Conservation (phyloP, 1,140 invertebrate genomes). For the Fopius arisanus region DNA sequence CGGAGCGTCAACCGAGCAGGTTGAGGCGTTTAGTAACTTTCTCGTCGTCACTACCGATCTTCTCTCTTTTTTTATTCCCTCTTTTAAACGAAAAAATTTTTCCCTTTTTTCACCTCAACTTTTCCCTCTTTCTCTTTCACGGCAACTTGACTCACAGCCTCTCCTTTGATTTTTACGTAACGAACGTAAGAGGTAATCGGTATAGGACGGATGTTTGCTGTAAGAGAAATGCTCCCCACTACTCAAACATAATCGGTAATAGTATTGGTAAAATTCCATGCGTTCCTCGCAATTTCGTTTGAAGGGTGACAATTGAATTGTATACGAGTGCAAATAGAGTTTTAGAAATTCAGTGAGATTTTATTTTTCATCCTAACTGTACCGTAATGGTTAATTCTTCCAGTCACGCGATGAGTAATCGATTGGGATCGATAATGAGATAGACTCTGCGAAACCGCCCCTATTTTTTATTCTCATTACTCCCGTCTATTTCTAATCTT, state of each 20-base stretch:
- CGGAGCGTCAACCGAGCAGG: slow-evolving; percentile 17
- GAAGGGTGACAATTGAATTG: not conserved
- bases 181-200: slow-evolving; percentile 21
- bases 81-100: not conserved
- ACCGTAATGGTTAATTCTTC: not conserved
- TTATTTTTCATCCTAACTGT: not conserved
- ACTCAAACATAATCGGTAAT: slow-evolving; percentile 14
- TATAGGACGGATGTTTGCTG: slow-evolving; percentile 25
- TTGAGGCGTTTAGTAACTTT: slow-evolving; percentile 35
- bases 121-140: slow-evolving; percentile 25
- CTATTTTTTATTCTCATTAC: not conserved
- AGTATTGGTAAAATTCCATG: slow-evolving; percentile 24
- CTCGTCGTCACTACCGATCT: slow-evolving; percentile 26
- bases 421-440: not conserved
- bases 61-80: slow-evolving; percentile 23
- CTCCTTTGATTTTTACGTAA: slow-evolving; percentile 26
- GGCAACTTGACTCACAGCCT: slow-evolving; percentile 14
- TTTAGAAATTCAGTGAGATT: not conserved
- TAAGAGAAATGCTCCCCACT: slow-evolving; percentile 29
- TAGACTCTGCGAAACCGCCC: not conserved
- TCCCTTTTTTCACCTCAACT: not conserved
- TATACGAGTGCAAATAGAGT: not conserved
- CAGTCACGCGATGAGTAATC: not conserved
- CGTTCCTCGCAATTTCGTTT: slow-evolving; percentile 23
- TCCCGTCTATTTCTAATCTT: not conserved